Conservation (phyloP, 2,797 vertebrate species). For the Aselliscus stoliczkanus region DNA sequence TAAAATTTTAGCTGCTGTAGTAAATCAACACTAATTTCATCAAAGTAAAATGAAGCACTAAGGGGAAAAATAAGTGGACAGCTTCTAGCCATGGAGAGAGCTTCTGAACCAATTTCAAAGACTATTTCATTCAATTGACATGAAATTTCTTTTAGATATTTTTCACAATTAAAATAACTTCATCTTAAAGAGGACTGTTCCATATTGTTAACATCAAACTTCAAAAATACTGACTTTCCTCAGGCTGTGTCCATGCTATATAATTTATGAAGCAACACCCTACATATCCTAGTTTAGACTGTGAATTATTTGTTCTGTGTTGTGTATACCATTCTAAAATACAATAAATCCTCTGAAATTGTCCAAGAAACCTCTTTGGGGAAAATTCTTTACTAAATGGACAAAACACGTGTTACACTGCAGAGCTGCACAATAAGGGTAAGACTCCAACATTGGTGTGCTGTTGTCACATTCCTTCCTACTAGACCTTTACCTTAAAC, state of each 20-base stretch:
- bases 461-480: neutral
- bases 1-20: neutral
- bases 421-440: accelerated
- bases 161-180: neutral
- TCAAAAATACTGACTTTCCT: neutral
- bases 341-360: neutral
- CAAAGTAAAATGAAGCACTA: neutral
- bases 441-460: neutral
- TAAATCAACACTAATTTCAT: neutral
- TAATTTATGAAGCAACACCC: neutral
- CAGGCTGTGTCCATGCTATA: neutral
- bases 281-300: neutral
- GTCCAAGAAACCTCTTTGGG: neutral
- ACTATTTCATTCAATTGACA: neutral
- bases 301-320: neutral
- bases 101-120: neutral
- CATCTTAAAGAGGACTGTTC: neutral
- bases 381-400: neutral
- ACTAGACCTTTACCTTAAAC: neutral
- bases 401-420: neutral
- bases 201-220: neutral
- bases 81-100: neutral
- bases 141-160: neutral
- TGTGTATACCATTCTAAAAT: neutral
- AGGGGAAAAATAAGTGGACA: neutral